Evolutionary conservation across 2,797 vertebrate genomes (phyloP).

Genomic region (Clarias fuscus): DNA sequence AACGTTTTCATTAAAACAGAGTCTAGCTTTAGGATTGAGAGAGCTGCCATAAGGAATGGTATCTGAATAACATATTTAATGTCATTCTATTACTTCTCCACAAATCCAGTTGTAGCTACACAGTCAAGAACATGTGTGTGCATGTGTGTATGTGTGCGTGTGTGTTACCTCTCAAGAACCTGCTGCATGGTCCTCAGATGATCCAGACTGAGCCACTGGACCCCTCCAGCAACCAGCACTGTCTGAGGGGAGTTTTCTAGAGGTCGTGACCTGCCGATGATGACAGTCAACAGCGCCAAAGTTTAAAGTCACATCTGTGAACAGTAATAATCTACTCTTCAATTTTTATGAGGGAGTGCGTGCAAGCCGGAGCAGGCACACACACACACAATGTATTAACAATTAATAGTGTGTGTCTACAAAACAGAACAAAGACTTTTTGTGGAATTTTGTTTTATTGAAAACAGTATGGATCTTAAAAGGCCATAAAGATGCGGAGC

Average conservation of each 20-base stretch:
- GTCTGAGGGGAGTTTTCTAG: slow-evolving; percentile 84
- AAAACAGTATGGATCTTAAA: not conserved
- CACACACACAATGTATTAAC: no score
- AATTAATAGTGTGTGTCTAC: not conserved
- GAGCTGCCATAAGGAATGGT: not conserved
- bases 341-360: not conserved
- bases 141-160: slow-evolving; percentile 28
- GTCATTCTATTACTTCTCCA: not conserved
- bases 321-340: not conserved
- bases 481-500: not conserved
- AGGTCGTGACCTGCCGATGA: slow-evolving; percentile 82
- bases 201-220: slow-evolving; percentile 92
- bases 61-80: not conserved
- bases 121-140: slow-evolving; percentile 10
- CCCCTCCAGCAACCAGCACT: slow-evolving; percentile 90
- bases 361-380: not conserved
- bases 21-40: not conserved
- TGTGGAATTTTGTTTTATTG: not conserved
- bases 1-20: not conserved
- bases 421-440: not conserved
- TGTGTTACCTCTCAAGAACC: slow-evolving; percentile 82
- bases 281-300: slow-evolving; percentile 28
- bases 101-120: not conserved
- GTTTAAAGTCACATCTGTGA: slow-evolving; percentile 18
- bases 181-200: slow-evolving; percentile 86